Base-by-base conservation (phyloP, 23 tunicate species). In the Diplosoma virens region DNA sequence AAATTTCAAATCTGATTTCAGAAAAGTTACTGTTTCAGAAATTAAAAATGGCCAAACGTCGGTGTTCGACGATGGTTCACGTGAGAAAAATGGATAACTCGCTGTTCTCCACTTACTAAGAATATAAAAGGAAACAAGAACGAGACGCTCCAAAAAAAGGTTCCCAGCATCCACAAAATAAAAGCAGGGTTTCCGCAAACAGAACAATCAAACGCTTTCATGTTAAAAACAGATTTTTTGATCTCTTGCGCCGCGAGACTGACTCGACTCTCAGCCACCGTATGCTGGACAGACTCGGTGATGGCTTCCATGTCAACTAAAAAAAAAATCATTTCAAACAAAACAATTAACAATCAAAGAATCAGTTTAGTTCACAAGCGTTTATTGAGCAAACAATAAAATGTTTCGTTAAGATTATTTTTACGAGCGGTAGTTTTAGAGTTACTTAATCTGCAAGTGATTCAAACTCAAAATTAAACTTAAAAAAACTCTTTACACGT, bases 91-190 rank as follows among this genome's bases (percentile, higher is more conserved):
- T n/a, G n/a, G n/a, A n/a, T n/a, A n/a, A n/a, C n/a, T n/a, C n/a
- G n/a, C n/a, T n/a, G n/a, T n/a, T n/a, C n/a, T n/a, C 11, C 11
- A 3, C 81, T 70, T 78, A 89, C 96, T 85, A 92, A 71, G 37
- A 92, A 92, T 59, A 92, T 92, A 35, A 81, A 83, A 5, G 97
- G 97, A 30, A 92, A 92, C 20, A 92, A 81, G 60, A 92, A 92
- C 18, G 97, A 92, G 45, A 92, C 48, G 47, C 92, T 85, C 97
- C 97, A 92, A 48, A 92, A 77, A 75, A 92, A 47, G 22, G 97
- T 85, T 18, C 97, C 97, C 37, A 92, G 47, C 87, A 85, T 85
- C 97, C 97, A 92, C 55, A 92, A 60, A 9, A 85, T 65, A 30
- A 92, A 85, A 0, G 88, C 66, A 0, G 91, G 87, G 66, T 92